These are phyloP conservation scores for Pipistrellus nathusii DNA, from an alignment of 2,797 vertebrate genomes.

Conservation along the genomic window DNA sequence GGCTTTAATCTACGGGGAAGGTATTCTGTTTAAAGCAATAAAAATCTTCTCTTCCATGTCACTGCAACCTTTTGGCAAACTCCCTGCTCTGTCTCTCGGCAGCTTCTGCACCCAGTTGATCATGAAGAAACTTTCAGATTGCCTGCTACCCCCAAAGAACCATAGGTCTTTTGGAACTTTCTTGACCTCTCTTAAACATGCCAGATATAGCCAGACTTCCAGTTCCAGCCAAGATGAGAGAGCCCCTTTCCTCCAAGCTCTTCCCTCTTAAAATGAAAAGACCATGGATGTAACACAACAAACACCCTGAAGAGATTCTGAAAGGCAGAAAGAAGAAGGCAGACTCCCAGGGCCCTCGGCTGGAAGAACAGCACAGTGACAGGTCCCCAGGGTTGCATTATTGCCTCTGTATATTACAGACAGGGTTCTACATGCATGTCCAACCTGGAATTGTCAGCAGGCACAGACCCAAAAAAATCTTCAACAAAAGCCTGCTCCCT, in stretches of 20 bases:
- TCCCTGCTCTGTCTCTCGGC: not conserved
- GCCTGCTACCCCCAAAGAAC: not conserved
- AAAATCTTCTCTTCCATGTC: not conserved
- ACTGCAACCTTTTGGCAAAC: conserved; percentile 27
- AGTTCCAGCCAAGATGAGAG: not conserved
- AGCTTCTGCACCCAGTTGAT: not conserved
- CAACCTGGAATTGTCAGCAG: not conserved
- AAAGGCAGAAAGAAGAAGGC: not conserved
- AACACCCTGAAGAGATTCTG: not conserved
- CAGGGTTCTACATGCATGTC: not conserved
- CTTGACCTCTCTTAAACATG: not conserved
- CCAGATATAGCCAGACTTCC: not conserved
- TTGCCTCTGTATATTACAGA: not conserved
- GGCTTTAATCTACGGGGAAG: conserved; percentile 43
- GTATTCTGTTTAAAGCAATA: conserved; percentile 16
- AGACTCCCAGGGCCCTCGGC: not conserved
- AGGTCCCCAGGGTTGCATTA: rapidly evolving
- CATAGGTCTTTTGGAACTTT: not conserved
- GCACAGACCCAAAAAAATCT: not conserved
- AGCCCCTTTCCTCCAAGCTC: not conserved
- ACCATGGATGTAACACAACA: not conserved
- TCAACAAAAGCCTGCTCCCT: not conserved
- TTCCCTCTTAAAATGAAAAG: not conserved
- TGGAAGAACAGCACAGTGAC: not conserved
- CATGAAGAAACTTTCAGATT: not conserved